Evolutionary conservation across 2,797 vertebrate genomes (phyloP).

Genomic region (Rousettus madagascariensis): DNA sequence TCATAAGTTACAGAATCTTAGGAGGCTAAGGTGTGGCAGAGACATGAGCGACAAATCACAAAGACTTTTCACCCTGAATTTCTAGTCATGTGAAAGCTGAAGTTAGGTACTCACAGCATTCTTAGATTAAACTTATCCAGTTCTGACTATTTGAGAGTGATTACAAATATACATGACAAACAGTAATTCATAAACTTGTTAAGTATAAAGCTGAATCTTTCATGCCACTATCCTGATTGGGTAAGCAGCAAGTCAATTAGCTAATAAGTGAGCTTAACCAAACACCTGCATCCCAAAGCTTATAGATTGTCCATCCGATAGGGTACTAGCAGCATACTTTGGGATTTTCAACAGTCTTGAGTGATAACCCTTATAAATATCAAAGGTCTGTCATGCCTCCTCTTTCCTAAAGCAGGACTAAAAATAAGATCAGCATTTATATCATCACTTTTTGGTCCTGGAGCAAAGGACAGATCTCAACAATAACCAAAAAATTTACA

Average conservation of each 20-base stretch:
- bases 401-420: slow-evolving; percentile 42
- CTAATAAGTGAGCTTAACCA: background rate
- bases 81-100: background rate
- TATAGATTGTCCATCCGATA: background rate
- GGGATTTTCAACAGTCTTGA: slow-evolving; percentile 28
- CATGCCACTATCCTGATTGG: background rate
- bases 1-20: background rate
- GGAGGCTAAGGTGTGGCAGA: background rate
- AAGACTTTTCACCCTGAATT: background rate
- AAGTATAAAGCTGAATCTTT: background rate
- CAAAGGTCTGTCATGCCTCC: background rate
- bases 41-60: background rate
- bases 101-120: background rate
- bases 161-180: background rate
- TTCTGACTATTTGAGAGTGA: background rate
- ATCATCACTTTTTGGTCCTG: background rate
- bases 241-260: background rate
- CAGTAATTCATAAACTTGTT: background rate
- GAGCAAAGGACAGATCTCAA: slow-evolving; percentile 24
- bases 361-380: slow-evolving; percentile 7
- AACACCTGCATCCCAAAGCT: background rate
- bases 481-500: background rate
- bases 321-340: background rate
- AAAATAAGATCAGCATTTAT: slow-evolving; percentile 34
- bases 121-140: background rate